phyloP scores from a whole-genome alignment of 2,113 vertebrate species.

The Forbesichthys agassizii region DNA sequence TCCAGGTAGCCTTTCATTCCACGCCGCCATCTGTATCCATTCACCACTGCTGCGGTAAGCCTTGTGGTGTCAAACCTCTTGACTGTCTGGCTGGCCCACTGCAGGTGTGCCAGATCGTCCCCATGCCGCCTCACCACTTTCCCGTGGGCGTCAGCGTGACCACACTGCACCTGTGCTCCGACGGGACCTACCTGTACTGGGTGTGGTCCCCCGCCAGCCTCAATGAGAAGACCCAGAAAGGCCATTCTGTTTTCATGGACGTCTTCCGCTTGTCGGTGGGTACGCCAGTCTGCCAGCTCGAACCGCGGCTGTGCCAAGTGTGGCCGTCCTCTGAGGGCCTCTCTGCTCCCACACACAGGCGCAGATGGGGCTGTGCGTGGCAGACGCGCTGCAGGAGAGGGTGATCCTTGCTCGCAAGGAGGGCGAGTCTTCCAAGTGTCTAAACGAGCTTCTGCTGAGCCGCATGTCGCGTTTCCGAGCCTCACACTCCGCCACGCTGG shows the following conservation, averaged over 20 bases:
- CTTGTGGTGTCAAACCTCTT: background rate
- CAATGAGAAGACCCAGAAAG: constrained; percentile 98
- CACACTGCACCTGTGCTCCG: constrained; percentile 95
- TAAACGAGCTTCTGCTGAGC: constrained; percentile 97
- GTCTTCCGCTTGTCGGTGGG: constrained; percentile 91
- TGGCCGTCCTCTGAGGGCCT: background rate
- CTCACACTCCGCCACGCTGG: constrained; percentile 93
- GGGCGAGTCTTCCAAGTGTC: constrained; percentile 97
- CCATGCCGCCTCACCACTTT: constrained; percentile 94
- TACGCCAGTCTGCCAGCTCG: background rate
- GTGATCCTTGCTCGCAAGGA: constrained; percentile 95
- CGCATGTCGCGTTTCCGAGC: constrained; percentile 94
- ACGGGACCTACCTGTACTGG: constrained; percentile 97
- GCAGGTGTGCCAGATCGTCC: constrained; percentile 90
- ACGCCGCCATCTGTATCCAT: background rate
- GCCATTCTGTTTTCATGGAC: constrained; percentile 98
- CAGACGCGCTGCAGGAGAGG: constrained; percentile 88
- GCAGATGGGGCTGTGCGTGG: constrained; percentile 85
- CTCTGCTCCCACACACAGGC: constrained; percentile 71
- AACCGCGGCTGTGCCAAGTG: background rate
- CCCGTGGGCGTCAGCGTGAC: constrained; percentile 94
- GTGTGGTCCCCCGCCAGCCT: constrained; percentile 97
- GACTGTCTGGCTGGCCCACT: background rate
- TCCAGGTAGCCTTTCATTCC: constrained; percentile 80
- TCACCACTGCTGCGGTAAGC: background rate